These are phyloP conservation scores for Myiozetetes cayanensis DNA, from an alignment of 2,113 vertebrate genomes.

Conservation along the genomic window DNA sequence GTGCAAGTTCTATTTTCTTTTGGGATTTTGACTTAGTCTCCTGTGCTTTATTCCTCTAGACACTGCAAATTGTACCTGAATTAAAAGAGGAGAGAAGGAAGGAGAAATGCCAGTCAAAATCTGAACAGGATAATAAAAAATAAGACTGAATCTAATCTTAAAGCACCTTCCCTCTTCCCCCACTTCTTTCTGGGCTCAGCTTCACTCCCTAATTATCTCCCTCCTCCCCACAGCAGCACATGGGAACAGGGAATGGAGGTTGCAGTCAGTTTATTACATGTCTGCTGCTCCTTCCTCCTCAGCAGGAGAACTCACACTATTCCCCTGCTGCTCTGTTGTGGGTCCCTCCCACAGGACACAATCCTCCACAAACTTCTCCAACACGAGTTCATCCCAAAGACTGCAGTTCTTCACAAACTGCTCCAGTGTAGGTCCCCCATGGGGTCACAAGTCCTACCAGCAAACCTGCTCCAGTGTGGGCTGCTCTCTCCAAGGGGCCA, in stretches of 20 bases:
- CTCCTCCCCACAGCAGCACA: not conserved
- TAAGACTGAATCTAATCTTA: not conserved
- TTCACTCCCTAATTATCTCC: not conserved
- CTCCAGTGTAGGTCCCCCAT: accelerated
- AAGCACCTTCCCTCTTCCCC: not conserved
- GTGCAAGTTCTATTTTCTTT: not conserved
- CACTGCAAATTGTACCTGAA: not conserved
- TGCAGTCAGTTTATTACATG: not conserved
- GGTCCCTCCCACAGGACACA: not conserved
- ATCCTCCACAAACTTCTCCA: not conserved
- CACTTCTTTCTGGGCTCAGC: not conserved
- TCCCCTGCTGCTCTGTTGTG: not conserved
- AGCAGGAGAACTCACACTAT: not conserved
- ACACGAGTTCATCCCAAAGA: not conserved
- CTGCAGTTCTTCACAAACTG: not conserved
- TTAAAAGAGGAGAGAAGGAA: not conserved
- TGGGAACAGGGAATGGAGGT: too few species aligned
- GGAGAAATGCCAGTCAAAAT: not conserved
- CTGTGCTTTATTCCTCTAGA: not conserved
- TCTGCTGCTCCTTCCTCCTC: not conserved
- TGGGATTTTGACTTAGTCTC: not conserved
- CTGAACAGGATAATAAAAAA: not conserved
- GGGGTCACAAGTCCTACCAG: not conserved
- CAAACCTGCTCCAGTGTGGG: not conserved
- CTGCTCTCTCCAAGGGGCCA: not conserved